Percentiles rank a stretch among this genome's conserved stretches.
Evolutionary conservation across 2,113 vertebrate species (phyloP).

Genomic region (Phaethon lepturus): DNA sequence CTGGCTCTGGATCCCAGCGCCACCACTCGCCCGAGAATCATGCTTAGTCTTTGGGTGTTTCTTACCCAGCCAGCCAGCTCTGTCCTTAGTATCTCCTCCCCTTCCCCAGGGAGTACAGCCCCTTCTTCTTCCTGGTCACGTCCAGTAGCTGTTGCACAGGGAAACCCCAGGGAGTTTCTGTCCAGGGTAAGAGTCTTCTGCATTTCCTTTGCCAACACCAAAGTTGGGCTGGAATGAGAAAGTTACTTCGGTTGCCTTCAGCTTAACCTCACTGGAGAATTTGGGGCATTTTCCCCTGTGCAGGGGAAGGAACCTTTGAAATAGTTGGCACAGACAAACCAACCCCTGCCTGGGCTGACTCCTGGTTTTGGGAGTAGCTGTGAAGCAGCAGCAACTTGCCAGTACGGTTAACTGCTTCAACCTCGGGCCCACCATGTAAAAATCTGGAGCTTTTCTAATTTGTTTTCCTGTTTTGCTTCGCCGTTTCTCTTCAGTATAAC

Average conservation of each 20-base stretch:
- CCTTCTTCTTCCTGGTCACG: too few relatives aligned
- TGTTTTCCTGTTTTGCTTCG: neutral
- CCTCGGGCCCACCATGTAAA: neutral
- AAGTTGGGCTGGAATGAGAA: neutral
- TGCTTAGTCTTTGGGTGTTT: rapidly evolving
- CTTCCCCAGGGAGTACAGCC: neutral
- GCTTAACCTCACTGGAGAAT: neutral
- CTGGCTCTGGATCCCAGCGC: neutral
- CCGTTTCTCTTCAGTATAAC: neutral
- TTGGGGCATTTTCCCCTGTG: neutral
- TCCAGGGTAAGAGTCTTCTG: neutral
- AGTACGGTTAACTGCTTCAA: neutral
- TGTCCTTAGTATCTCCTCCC: neutral
- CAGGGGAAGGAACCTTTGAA: neutral
- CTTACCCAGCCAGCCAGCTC: too few relatives aligned
- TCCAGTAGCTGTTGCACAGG: neutral
- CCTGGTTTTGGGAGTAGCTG: neutral
- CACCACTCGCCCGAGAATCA: rapidly evolving
- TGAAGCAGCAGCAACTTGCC: neutral
- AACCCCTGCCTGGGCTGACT: neutral
- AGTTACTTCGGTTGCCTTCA: neutral
- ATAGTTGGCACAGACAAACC: neutral
- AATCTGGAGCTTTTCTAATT: neutral
- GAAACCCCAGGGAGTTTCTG: neutral
- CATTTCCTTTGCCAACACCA: neutral